Evolutionary conservation across 2,888 invertebrate species (phyloP).

Genomic region (Machimus atricapillus): DNA sequence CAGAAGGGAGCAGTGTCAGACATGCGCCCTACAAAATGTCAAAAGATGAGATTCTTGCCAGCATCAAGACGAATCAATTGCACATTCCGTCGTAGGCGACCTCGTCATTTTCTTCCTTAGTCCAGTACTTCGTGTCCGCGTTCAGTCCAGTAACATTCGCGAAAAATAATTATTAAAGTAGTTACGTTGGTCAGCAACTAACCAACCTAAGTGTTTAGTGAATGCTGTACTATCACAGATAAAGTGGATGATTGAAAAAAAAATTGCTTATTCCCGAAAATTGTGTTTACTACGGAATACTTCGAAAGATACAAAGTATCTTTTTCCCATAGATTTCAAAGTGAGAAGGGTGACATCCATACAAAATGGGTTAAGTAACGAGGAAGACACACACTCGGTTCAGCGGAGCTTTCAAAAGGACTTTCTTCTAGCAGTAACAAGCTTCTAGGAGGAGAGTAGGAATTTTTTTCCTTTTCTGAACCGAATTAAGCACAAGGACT

Average conservation of each 20-base stretch:
- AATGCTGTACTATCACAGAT: background rate
- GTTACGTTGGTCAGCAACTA: background rate
- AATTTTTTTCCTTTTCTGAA: background rate
- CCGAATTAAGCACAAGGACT: background rate
- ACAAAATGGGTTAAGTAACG: background rate
- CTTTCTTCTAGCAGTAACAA: background rate
- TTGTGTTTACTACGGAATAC: background rate
- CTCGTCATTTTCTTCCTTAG: background rate
- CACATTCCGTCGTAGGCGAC: background rate
- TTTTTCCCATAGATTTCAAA: background rate
- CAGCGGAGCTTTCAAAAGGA: background rate
- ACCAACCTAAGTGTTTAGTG: background rate
- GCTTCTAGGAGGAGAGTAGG: background rate
- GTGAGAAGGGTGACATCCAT: background rate
- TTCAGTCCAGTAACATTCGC: background rate
- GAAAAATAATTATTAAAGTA: background rate
- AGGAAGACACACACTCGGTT: background rate
- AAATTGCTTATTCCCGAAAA: background rate
- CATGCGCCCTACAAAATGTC: slow-evolving; percentile 25
- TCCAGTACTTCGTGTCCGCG: background rate
- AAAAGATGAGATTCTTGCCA: slow-evolving; percentile 28
- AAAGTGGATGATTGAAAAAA: background rate
- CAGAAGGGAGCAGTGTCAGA: background rate
- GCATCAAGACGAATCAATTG: slow-evolving; percentile 19
- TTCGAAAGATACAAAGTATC: background rate